These are phyloP conservation scores for Chascanopsetta lugubris DNA, from an alignment of 2,113 vertebrate species.

Conservation along the genomic window DNA sequence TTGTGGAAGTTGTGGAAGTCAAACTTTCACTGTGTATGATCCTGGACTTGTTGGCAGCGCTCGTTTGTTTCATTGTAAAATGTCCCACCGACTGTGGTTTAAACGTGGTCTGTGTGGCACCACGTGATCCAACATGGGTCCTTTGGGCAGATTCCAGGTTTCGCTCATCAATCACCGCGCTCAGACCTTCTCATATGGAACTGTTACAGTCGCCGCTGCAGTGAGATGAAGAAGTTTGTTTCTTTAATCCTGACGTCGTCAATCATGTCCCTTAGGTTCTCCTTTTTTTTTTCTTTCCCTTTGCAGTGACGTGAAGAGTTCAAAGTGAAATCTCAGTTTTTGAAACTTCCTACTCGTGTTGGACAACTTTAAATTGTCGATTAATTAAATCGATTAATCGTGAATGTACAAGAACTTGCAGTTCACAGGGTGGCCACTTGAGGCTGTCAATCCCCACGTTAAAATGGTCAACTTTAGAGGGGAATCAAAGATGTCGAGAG, in stretches of 20 bases:
- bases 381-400: too few relatives aligned
- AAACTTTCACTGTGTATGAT: too few relatives aligned
- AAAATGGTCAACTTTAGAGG: too few relatives aligned
- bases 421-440: too few relatives aligned
- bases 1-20: too few relatives aligned
- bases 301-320: conserved; percentile 3
- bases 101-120: conserved; percentile 59
- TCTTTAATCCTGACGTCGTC: conserved; percentile 45
- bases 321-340: not conserved
- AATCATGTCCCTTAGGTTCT: conserved; percentile 16
- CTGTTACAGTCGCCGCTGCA: conserved; percentile 33
- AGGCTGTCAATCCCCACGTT: too few relatives aligned
- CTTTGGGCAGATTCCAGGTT: conserved; percentile 44
- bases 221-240: conserved; percentile 44
- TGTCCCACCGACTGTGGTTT: conserved; percentile 60
- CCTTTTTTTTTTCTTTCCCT: not conserved
- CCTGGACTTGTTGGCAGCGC: conserved; percentile 33
- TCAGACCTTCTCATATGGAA: conserved; percentile 50
- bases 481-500: too few relatives aligned
- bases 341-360: not conserved
- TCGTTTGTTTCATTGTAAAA: conserved; percentile 52
- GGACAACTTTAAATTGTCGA: not conserved
- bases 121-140: conserved; percentile 51
- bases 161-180: conserved; percentile 68
- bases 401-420: too few relatives aligned